These are phyloP conservation scores for Drosophila nigromelanica DNA, from an alignment of 1,140 invertebrate genomes.

Conservation along the genomic window DNA sequence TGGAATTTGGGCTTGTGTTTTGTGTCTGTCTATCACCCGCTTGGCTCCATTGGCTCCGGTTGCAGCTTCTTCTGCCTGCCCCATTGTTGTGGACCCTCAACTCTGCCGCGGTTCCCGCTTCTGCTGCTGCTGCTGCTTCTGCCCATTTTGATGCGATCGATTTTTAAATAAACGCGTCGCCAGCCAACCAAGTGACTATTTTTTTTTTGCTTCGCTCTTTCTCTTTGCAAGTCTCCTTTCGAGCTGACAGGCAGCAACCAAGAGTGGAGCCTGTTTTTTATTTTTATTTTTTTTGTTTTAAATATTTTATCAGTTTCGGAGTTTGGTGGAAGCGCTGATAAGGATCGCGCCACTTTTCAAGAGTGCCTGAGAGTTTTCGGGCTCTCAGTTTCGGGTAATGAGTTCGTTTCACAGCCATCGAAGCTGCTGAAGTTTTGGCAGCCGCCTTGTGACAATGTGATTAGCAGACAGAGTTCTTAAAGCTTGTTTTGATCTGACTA, in stretches of 20 bases:
- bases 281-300: slow-evolving; percentile 46
- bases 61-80: slow-evolving; percentile 29
- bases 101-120: background rate
- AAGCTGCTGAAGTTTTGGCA: slow-evolving; percentile 45
- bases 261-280: slow-evolving; percentile 16
- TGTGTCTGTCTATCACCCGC: slow-evolving; percentile 77
- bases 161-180: slow-evolving; percentile 67
- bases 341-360: slow-evolving; percentile 69
- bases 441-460: slow-evolving; percentile 65
- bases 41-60: slow-evolving; percentile 24
- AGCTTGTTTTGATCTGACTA: background rate
- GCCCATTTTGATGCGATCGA: slow-evolving; percentile 69
- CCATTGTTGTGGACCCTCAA: slow-evolving; percentile 58
- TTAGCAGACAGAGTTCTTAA: slow-evolving; percentile 33
- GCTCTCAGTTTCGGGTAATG: slow-evolving; percentile 58
- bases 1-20: slow-evolving; percentile 81
- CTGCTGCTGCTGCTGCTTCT: background rate
- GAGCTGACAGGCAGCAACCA: slow-evolving; percentile 30
- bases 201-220: slow-evolving; percentile 20
- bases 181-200: slow-evolving; percentile 36
- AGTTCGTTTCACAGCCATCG: slow-evolving; percentile 75
- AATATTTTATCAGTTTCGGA: slow-evolving; percentile 75
- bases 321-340: slow-evolving; percentile 78
- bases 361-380: slow-evolving; percentile 19
- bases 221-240: background rate